phyloP scores from a whole-genome alignment of 2,888 invertebrate genomes.

The Bedellia somnulentella region DNA sequence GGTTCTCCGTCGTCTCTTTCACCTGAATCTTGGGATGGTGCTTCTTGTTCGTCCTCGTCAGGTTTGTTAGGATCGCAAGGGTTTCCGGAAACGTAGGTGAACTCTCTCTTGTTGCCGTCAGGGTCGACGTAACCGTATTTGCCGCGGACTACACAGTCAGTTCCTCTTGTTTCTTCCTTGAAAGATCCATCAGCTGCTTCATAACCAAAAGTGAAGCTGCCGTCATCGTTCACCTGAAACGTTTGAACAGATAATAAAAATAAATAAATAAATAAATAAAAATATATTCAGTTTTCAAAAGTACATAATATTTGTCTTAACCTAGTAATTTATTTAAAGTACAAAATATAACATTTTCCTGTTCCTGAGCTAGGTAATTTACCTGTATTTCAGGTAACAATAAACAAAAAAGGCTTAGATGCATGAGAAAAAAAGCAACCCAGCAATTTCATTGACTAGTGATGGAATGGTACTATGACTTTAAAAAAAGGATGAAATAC shows the following conservation, averaged over 20 bases:
- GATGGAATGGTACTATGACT: too few relatives aligned
- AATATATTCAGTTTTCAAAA: too few relatives aligned
- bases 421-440: too few relatives aligned
- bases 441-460: too few relatives aligned
- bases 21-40: conserved; percentile 54
- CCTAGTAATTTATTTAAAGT: too few relatives aligned
- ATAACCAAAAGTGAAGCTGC: conserved; percentile 83
- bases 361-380: too few relatives aligned
- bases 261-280: too few relatives aligned
- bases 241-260: neutral
- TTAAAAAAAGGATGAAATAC: too few relatives aligned
- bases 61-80: conserved; percentile 85
- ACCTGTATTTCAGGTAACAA: too few relatives aligned
- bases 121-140: conserved; percentile 88
- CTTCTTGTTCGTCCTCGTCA: conserved; percentile 65
- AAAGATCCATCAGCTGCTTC: conserved; percentile 84
- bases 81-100: conserved; percentile 84
- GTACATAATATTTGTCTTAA: too few relatives aligned
- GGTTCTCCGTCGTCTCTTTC: conserved; percentile 68
- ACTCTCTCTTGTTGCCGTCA: conserved; percentile 82
- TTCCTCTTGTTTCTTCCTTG: conserved; percentile 83
- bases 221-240: conserved; percentile 72
- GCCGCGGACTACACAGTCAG: conserved; percentile 83
- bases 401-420: too few relatives aligned
- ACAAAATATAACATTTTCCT: too few relatives aligned